Percentiles rank a stretch among this genome's conserved stretches.
Conservation (phyloP, 2,888 invertebrate genomes). For the Antitype chi region DNA sequence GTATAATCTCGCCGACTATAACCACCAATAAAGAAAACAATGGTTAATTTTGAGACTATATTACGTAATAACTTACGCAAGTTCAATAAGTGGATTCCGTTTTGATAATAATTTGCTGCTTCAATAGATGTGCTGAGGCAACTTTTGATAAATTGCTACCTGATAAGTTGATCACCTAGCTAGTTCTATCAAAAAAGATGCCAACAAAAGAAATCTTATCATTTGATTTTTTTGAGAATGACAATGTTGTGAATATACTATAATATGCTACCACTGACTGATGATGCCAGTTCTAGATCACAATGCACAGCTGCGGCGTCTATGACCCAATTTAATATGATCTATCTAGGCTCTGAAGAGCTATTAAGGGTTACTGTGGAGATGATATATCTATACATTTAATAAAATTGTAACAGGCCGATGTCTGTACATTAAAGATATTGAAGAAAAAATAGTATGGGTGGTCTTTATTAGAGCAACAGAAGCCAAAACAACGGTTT, state of each 20-base stretch:
- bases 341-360: not conserved
- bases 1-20: not conserved
- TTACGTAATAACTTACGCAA: not conserved
- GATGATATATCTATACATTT: not conserved
- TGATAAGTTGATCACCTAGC: conserved; percentile 2
- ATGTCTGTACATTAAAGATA: too few relatives aligned
- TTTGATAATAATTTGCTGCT: conserved; percentile 51
- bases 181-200: conserved; percentile 1
- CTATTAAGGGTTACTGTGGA: not conserved
- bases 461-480: too few relatives aligned
- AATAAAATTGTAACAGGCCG: too few relatives aligned
- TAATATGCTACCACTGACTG: too few relatives aligned
- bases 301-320: not conserved
- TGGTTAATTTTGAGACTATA: conserved; percentile 8
- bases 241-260: not conserved
- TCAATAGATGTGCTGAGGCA: conserved; percentile 31
- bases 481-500: too few relatives aligned
- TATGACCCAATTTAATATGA: not conserved
- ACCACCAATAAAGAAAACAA: not conserved
- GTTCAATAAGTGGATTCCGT: conserved; percentile 5
- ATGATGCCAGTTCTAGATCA: not conserved
- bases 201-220: not conserved
- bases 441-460: too few relatives aligned
- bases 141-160: conserved; percentile 14
- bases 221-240: not conserved